Conservation (phyloP, 1,140 invertebrate genomes). For the Meteorus sp. region DNA sequence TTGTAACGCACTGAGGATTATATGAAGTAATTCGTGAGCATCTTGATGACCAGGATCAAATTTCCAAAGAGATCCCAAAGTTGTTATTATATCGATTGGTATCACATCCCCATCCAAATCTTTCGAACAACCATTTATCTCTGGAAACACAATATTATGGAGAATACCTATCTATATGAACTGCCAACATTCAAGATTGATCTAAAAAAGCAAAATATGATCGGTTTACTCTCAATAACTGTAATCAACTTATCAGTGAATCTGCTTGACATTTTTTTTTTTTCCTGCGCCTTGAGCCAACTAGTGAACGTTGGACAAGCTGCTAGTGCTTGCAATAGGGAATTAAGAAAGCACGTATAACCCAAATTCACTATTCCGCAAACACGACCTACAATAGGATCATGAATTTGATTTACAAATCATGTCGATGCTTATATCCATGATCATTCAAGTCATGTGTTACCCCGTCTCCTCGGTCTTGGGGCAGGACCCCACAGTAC, state of each 20-base stretch:
- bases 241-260: conserved; percentile 67
- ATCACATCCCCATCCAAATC: conserved; percentile 67
- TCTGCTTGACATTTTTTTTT: conserved; percentile 61
- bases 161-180: no score
- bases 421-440: conserved; percentile 3
- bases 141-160: conserved; percentile 53
- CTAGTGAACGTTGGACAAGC: conserved; percentile 78
- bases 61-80: conserved; percentile 77
- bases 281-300: conserved; percentile 73
- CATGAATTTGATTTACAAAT: conserved; percentile 7
- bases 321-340: conserved; percentile 79
- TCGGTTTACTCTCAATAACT: conserved; percentile 64
- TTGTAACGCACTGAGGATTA: conserved; percentile 82
- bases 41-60: conserved; percentile 90
- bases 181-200: no score
- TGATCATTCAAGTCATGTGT: not conserved
- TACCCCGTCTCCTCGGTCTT: conserved; percentile 53
- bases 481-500: conserved; percentile 77
- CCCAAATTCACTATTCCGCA: conserved; percentile 83
- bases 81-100: conserved; percentile 76
- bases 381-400: conserved; percentile 63
- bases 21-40: conserved; percentile 88
- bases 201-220: conserved; percentile 12
- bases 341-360: conserved; percentile 86
- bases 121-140: conserved; percentile 77